phyloP scores from a whole-genome alignment of 1,140 invertebrate species.

The Achroia grisella region DNA sequence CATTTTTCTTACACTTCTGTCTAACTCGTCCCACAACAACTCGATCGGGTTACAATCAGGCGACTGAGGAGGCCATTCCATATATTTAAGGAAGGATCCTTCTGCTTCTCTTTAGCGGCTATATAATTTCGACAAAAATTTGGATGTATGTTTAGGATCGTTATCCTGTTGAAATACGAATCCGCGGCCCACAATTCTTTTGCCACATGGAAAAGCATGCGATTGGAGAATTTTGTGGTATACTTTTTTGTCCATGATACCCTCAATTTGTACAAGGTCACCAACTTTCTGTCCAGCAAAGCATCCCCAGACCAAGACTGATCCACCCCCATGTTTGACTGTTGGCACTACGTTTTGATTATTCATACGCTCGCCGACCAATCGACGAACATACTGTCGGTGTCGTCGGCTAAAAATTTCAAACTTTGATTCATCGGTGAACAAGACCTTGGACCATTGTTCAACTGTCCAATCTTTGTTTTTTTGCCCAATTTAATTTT shows the following conservation, averaged over 20 bases:
- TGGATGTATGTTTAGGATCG: slow-evolving; percentile 16
- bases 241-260: neutral
- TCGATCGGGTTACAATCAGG: slow-evolving; percentile 1
- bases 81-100: slow-evolving; percentile 12
- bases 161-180: slow-evolving; percentile 16
- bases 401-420: neutral
- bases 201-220: slow-evolving; percentile 9
- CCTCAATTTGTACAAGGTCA: neutral
- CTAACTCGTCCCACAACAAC: slow-evolving; percentile 10
- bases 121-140: slow-evolving; percentile 12
- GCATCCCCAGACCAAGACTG: slow-evolving; percentile 14
- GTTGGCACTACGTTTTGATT: slow-evolving; percentile 1
- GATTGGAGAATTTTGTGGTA: slow-evolving; percentile 10
- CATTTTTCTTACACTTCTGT: slow-evolving; percentile 2
- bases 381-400: neutral
- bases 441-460: neutral
- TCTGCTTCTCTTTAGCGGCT: slow-evolving; percentile 8
- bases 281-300: neutral
- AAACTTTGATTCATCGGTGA: neutral
- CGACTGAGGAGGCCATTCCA: slow-evolving; percentile 3
- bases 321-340: slow-evolving; percentile 12
- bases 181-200: slow-evolving; percentile 9
- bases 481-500: too few species aligned
- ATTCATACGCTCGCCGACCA: slow-evolving; percentile 1
- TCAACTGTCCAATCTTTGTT: neutral